Evolutionary conservation across 2,888 invertebrate species (phyloP).

Genomic region (Cerceris rybyensis): DNA sequence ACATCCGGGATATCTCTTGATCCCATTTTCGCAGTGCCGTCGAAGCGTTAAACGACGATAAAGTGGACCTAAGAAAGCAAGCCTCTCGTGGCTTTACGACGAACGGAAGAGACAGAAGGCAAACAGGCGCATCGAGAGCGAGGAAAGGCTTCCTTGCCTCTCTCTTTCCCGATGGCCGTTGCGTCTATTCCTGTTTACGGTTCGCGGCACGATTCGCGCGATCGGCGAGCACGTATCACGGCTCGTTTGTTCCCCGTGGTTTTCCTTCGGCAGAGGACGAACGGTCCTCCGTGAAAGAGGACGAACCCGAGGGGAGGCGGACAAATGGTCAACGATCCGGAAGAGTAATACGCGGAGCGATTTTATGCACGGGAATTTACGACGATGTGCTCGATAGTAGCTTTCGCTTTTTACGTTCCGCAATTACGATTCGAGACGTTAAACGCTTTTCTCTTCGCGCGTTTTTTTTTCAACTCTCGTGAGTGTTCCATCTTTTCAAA

Average conservation of each 20-base stretch:
- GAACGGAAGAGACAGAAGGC: background rate
- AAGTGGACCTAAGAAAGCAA: too few relatives aligned
- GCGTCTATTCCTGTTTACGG: conserved; percentile 43
- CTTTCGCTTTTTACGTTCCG: background rate
- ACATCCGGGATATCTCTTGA: too few relatives aligned
- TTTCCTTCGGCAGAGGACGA: background rate
- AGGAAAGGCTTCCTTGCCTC: conserved; percentile 6
- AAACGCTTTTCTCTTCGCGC: too few relatives aligned
- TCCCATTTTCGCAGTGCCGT: too few relatives aligned
- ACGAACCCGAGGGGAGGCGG: conserved; percentile 10
- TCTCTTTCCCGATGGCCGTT: conserved; percentile 22
- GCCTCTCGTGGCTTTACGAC: too few relatives aligned
- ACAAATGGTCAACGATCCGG: conserved; percentile 39
- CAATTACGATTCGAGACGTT: background rate
- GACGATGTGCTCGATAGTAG: background rate
- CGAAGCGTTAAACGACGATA: too few relatives aligned
- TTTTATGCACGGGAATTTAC: conserved; percentile 29
- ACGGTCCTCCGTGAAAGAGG: conserved; percentile 17
- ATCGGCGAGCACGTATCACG: conserved; percentile 33
- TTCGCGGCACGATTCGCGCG: conserved; percentile 38
- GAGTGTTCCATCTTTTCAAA: too few relatives aligned
- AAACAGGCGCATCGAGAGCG: background rate
- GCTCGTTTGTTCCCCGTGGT: conserved; percentile 27
- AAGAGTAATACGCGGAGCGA: conserved; percentile 43
- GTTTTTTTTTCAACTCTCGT: too few relatives aligned